Evolutionary conservation across 1,140 invertebrate species (phyloP).

Genomic region (Euwallacea similis): DNA sequence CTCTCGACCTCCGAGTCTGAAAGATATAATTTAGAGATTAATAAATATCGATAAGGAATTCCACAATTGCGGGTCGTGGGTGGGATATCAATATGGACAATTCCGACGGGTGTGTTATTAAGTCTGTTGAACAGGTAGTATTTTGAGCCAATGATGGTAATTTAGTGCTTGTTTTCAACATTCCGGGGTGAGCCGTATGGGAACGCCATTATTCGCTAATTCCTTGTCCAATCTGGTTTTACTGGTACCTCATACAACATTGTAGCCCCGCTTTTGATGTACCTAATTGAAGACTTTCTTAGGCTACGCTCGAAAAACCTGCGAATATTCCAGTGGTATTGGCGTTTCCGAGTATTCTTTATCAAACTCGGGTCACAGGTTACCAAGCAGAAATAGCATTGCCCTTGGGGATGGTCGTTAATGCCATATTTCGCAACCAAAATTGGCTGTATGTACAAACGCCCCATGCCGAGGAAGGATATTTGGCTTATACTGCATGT

Average conservation of each 20-base stretch:
- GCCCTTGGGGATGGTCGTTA: slow-evolving; percentile 80
- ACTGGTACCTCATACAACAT: too few species aligned
- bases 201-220: slow-evolving; percentile 10
- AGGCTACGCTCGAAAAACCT: slow-evolving; percentile 71
- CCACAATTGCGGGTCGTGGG: slow-evolving; percentile 23
- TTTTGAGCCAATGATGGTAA: slow-evolving; percentile 17
- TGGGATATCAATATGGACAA: slow-evolving; percentile 22
- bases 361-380: slow-evolving; percentile 70
- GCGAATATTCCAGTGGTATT: slow-evolving; percentile 81
- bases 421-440: slow-evolving; percentile 81
- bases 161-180: slow-evolving; percentile 21
- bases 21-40: slow-evolving; percentile 28
- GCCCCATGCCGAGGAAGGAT: slow-evolving; percentile 76
- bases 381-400: slow-evolving; percentile 70
- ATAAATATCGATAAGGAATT: slow-evolving; percentile 25
- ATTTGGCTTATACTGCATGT: slow-evolving; percentile 74
- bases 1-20: slow-evolving; percentile 14
- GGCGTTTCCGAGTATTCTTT: slow-evolving; percentile 71
- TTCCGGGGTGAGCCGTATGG: slow-evolving; percentile 17
- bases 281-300: slow-evolving; percentile 11
- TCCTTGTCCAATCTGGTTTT: not conserved
- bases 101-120: slow-evolving; percentile 18
- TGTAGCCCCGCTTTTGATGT: too few species aligned
- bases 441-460: slow-evolving; percentile 83
- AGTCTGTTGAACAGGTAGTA: slow-evolving; percentile 26